Conservation (phyloP, 2,888 invertebrate species). For the Drosophila borealis region DNA sequence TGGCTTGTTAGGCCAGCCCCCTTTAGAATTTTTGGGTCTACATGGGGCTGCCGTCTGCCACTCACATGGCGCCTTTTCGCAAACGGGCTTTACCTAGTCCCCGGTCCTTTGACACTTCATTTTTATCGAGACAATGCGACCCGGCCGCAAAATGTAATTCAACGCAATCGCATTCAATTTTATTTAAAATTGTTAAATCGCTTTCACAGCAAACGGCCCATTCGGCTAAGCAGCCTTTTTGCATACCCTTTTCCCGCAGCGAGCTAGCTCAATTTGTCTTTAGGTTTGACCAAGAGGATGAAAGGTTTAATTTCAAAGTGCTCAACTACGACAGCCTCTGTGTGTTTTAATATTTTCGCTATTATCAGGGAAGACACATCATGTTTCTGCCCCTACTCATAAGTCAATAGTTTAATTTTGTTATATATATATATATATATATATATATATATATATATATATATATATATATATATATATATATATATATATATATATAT, state of each 20-base stretch:
- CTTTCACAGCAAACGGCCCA: conserved; percentile 46
- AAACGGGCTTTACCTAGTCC: conserved; percentile 39
- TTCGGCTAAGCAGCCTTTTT: conserved; percentile 39
- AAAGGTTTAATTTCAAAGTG: not conserved
- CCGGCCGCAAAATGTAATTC: conserved; percentile 69
- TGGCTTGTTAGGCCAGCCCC: conserved; percentile 45
- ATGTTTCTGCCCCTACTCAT: too few species aligned
- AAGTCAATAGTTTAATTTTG: too few species aligned
- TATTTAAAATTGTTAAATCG: conserved; percentile 78
- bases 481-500: too few species aligned
- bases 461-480: too few species aligned
- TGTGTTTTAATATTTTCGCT: too few species aligned
- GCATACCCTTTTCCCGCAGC: not conserved
- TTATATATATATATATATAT: too few species aligned
- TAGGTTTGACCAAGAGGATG: not conserved
- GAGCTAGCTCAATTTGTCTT: not conserved
- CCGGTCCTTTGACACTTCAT: conserved; percentile 39
- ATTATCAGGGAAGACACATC: too few species aligned
- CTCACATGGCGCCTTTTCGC: conserved; percentile 43
- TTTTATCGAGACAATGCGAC: conserved; percentile 66
- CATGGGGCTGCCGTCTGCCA: conserved; percentile 14
- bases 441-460: too few species aligned
- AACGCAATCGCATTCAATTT: conserved; percentile 77
- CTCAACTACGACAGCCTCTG: not conserved
- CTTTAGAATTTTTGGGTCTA: conserved; percentile 41